Evolutionary conservation across 30 jellyfish, hydroid and myxozoan species (phyloP), one percentile per base, ranked within the genome.

Genomic region (Hydractinia echinata): DNA sequence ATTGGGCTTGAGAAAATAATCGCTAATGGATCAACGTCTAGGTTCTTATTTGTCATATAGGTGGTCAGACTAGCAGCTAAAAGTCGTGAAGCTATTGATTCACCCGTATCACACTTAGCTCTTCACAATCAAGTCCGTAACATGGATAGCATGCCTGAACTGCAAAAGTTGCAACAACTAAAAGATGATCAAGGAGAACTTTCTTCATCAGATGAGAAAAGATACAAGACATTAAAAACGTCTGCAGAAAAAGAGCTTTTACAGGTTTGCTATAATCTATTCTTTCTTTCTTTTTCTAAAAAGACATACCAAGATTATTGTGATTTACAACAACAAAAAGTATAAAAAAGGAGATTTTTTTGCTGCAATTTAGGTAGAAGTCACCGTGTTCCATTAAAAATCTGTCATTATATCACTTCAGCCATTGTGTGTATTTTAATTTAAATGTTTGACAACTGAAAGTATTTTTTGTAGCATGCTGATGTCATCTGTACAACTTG

Each of bases 41-140:
- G 58, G 3, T 7, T 8, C 21, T 52, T 44, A 48, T 52, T 69
- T 30, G 67, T 8, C 50, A 11, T 64, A 1, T 49, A 87, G 99
- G 99, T 94, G 61, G 99, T 94, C 50, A 84, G 99, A n/a, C 86
- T 94, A 61, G 95, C 99, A 67, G 99, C 99, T 39, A 94, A 94
- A 61, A 94, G 99, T 82, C 77, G 99, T 16, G 99, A 94, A 82
- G 97, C 99, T 11, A 94, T 94, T 62, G 99, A 94, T 52, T 88
- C 97, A 44, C 97, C 97, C 16, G 97, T 94, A n/a, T 61, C 96
- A 50, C 68, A 54, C 66, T 84, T 94, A n/a, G 97, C 97, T 8
- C 87, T 94, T 74, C 99, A 94, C 71, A 89, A 89, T 72, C 97
- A 94, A 79, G 97, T 94, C 55, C 92, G 99, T 19, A 94, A 88